Evolutionary conservation across 1,140 invertebrate genomes (phyloP), one percentile per base, ranked within the genome.

Genomic region (Diorhabda elongata): DNA sequence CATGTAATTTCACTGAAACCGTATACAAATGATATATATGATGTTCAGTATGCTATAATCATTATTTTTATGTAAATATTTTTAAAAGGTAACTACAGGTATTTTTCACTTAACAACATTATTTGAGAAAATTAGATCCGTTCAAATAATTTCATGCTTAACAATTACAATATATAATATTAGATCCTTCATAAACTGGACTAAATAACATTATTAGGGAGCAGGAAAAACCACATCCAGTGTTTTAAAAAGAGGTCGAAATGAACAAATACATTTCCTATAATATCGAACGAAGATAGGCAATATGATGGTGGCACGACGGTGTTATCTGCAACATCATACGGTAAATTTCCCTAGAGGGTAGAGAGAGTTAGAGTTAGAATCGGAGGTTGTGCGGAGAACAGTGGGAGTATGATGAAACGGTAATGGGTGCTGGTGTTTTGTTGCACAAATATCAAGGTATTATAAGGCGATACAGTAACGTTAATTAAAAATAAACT

Each of bases 321-420:
- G 47, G 70, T 71, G 74, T 75, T 76, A 76, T 75, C 72, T 71
- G 74, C 74, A 72, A 71, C 73, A 76, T 75, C 73, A 75, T 73
- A 69, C 71, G 73, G 69, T 71, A 76, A 76, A 76, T 76, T 76
- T 76, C 75, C 75, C 75, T 76, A 68, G 75, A 73, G 75, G 66
- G 68, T n/a, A 52, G 47, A 52, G 47, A n/a, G 47, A 52, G 47
- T 52, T 52, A 52, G 47, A 52, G 47, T n/a, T 52, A n/a, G 47
- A 52, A n/a, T 52, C 47, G 47, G 47, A 3, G 47, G 4, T n/a
- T 3, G 47, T 52, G 47, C 71, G 71, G 66, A 71, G 45, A 63
- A 11, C 62, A 58, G 69, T 63, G 65, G 69, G 58, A 60, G 61
- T 44, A 71, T 72, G 73, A 74, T 74, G 74, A 76, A 74, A 76